Evolutionary conservation across 2,888 invertebrate species (phyloP), one percentile per base, ranked within the genome.

Genomic region (Spilarctia lutea): DNA sequence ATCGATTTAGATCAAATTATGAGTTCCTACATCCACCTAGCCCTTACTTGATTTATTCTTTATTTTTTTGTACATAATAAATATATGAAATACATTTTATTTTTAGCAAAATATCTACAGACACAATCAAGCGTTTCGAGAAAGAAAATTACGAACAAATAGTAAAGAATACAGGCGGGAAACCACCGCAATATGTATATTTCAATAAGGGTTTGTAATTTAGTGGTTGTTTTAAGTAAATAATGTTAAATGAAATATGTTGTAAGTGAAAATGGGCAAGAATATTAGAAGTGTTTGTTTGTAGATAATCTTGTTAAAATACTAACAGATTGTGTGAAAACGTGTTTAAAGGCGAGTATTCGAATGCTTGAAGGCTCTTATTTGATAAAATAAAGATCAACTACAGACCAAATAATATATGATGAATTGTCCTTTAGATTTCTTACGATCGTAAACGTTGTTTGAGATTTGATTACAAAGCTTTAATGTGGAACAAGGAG

Each of bases 171-270:
- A 96, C 96, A 0, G 95, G 96, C 72, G 97, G 96, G 2, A 96
- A 97, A 74, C 95, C 98, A 35, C 98, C 98, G 0, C 93, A 96
- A 74, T 96, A 96, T 67, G 97, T 99, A 0, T 99, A 98, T 92
- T 99, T 98, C 93, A 99, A 99, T 94, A 99, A 99, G 92, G 99
- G 99, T 42, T 95, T 98, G 85, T 98, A 97, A 97, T 82, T 74
- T 81, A 77, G 67, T 33, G 35, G 7, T 42, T 73, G 52, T 45
- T 20, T 42, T 16, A 30, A 30, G 30, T 30, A 30, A 56, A 63
- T 30, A 7, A 63, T 30, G 7, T 18, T 30, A 18, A 63, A 30
- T 63, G 18, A 63, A 30, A 27, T 7, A 65, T 42, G 16, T 42
- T 60, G 33, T 74, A 65, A 56, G 33, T 11, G 24, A 33, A 52